Evolutionary conservation across 30 jellyfish, hydroid and myxozoan species (phyloP), one percentile per base, ranked within the genome.

Genomic region (Chironex yamaguchii): DNA sequence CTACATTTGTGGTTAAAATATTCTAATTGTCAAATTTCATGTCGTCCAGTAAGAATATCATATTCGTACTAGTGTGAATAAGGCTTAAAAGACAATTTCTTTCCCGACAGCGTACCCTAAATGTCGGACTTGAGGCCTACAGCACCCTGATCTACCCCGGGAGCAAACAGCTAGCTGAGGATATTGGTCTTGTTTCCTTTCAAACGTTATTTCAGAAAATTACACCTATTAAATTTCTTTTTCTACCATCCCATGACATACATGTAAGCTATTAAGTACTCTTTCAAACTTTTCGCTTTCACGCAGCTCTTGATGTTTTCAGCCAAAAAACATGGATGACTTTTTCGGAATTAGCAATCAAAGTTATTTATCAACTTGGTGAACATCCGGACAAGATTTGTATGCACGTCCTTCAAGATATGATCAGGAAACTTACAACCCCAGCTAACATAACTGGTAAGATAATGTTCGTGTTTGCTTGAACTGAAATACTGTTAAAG

Each of bases 321-420:
- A 83, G 79, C 0, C 89, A 67, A 0, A 52, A 81, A 27, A 81
- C 87, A 0, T 93, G 99, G 99, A 84, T 88, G 14, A 89, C 85
- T 34, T 81, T 88, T 29, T 76, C 97, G 3, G 84, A 82, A 67
- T 89, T 74, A 49, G 99, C 99, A 2, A 31, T 93, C 29, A 67
- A 79, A 14, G 95, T 89, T 11, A 89, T 93, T 31, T 93, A 81
- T 76, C 82, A 84, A 31, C 87, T 93, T 36, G 95, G 96, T 11
- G 99, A 93, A 74, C 90, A 84, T 17, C 99, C 99, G 23, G 99
- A 93, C 36, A 68, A 30, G 24, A 73, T 93, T 0, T 88, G 95
- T 62, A 88, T 74, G 17, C 36, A 84, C 28, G 71, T 89, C 35
- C 53, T 93, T 34, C 88, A 89, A 76, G 49, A 67, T 31, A 33